Evolutionary conservation across 1,140 invertebrate genomes (phyloP), one percentile per base, ranked within the genome.

Genomic region (Chironomus striatipennis): DNA sequence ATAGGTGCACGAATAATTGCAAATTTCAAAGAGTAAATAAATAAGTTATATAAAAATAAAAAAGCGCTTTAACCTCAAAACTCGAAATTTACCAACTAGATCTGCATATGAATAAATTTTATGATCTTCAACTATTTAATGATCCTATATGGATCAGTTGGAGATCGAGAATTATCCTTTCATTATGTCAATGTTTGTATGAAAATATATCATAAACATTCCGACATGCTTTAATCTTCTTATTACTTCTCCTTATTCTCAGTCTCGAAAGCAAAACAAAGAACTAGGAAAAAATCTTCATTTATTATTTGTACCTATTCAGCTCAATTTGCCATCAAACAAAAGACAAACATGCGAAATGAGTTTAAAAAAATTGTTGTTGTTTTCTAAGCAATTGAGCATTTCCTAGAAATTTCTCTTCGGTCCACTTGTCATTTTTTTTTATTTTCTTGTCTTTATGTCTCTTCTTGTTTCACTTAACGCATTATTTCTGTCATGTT

Each of bases 141-240:
- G 47, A 57, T 57, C 47, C 47, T 57, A n/a, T 57, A n/a, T 15
- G 12, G 47, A 34, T 57, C 47, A n/a, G 47, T 15, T 57, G 47
- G 47, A 57, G 47, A 57, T 57, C 47, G 47, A 57, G 47, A 57
- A 15, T 57, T 57, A 57, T 57, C 47, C 47, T 57, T 57, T 57
- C 47, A 57, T 57, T 57, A 57, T 57, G 47, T 57, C 47, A 57
- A 57, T 57, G n/a, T 57, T 57, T 57, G 47, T 57, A 57, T 57
- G 47, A 57, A 57, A 57, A 57, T 57, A 57, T 57, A 57, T 57
- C 47, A 57, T 57, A 57, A 57, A 47, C 12, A 57, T 57, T 57
- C 47, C 47, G 47, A 57, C 47, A 57, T 57, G 47, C 47, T n/a
- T 57, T 57, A 57, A 57, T 57, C 47, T 57, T 57, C 47, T 57